phyloP scores from a whole-genome alignment of 2,888 invertebrate species.

The Neocrepidodera transversa region DNA sequence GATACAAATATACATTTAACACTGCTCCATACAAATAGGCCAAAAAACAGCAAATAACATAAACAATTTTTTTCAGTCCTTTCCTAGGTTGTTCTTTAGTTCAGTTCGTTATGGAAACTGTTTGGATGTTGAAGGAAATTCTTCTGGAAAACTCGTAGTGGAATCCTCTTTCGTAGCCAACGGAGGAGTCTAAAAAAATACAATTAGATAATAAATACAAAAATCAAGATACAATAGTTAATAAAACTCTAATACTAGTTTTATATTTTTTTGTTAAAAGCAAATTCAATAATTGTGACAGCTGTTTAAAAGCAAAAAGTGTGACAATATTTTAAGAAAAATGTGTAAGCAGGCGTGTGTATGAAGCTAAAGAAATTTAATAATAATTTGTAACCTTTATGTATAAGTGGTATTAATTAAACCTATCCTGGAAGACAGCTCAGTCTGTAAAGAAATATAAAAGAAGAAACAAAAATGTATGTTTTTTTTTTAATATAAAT shows the following conservation, averaged over 20 bases:
- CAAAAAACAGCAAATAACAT: slow-evolving; percentile 33
- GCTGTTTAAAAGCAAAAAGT: too few relatives aligned
- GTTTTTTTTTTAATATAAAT: too few relatives aligned
- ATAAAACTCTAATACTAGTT: too few relatives aligned
- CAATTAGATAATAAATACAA: neutral
- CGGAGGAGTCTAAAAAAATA: slow-evolving; percentile 57
- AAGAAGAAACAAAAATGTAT: neutral
- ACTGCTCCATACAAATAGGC: slow-evolving; percentile 32
- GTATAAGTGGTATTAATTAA: slow-evolving; percentile 43
- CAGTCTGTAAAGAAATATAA: slow-evolving; percentile 45
- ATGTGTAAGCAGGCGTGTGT: slow-evolving; percentile 1
- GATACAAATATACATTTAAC: slow-evolving; percentile 28
- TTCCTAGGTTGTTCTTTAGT: slow-evolving; percentile 12
- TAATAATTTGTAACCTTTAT: slow-evolving; percentile 28
- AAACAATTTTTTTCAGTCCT: slow-evolving; percentile 36
- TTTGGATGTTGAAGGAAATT: slow-evolving; percentile 59
- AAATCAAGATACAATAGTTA: neutral
- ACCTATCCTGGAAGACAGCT: slow-evolving; percentile 45
- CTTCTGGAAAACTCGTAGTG: slow-evolving; percentile 58
- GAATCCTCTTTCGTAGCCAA: slow-evolving; percentile 59
- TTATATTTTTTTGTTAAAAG: too few relatives aligned
- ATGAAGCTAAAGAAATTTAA: slow-evolving; percentile 12
- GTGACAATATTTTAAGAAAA: too few relatives aligned
- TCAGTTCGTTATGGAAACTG: slow-evolving; percentile 52
- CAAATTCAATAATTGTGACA: too few relatives aligned